These are phyloP conservation scores for Cygnus buccinator DNA, from an alignment of 2,113 vertebrate species.

Conservation along the genomic window DNA sequence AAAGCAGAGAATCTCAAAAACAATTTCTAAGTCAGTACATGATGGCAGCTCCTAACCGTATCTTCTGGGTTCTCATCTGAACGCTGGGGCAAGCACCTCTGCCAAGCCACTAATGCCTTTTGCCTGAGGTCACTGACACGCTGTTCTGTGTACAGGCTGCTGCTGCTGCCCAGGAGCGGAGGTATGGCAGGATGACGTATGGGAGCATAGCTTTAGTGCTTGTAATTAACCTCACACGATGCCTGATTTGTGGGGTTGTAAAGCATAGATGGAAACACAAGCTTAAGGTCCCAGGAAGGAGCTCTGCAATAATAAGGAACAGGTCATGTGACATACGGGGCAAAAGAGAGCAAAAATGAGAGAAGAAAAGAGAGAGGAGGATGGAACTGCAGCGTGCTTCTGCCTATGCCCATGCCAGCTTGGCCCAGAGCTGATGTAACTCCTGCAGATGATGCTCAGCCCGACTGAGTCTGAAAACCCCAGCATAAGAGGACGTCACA, in stretches of 20 bases:
- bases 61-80: background rate
- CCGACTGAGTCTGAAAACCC: background rate
- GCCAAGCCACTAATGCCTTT: background rate
- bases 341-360: background rate
- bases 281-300: background rate
- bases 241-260: background rate
- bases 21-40: background rate
- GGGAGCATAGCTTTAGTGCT: background rate
- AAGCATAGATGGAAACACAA: background rate
- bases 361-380: background rate
- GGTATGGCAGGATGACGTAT: rapidly evolving
- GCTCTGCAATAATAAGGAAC: background rate
- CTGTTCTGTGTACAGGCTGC: background rate
- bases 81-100: background rate
- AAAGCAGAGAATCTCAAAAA: background rate
- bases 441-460: background rate
- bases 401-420: rapidly evolving
- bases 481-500: background rate
- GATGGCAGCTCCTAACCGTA: background rate
- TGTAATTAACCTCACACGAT: background rate
- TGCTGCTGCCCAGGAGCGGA: background rate
- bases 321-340: background rate
- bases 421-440: background rate
- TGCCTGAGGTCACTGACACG: background rate
- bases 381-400: background rate